A percentile compares a stretch with the other conserved stretches of the same genome.
Conservation (phyloP, 2,888 invertebrate species). For the Lasioglossum villosulum region DNA sequence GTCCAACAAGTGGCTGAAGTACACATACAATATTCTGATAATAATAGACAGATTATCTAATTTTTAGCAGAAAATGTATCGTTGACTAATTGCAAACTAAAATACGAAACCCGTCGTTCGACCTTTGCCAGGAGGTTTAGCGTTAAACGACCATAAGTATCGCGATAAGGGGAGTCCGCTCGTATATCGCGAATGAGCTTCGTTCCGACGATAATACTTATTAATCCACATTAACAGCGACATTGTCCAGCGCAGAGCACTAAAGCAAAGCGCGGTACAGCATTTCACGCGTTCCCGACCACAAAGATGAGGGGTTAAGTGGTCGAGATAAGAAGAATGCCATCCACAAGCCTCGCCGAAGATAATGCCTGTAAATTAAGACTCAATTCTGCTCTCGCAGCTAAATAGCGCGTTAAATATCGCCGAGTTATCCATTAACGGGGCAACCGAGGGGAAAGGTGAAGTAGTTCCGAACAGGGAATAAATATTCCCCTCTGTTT, state of each 20-base stretch:
- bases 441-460: conserved; percentile 3
- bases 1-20: too few relatives aligned
- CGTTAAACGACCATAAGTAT: conserved; percentile 38
- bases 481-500: conserved; percentile 21
- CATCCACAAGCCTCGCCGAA: conserved; percentile 25
- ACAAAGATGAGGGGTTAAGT: conserved; percentile 54
- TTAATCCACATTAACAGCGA: conserved; percentile 56
- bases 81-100: background rate
- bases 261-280: conserved; percentile 13
- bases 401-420: conserved; percentile 49
- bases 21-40: background rate
- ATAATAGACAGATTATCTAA: background rate
- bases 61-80: background rate
- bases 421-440: conserved; percentile 39
- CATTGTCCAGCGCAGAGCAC: conserved; percentile 30
- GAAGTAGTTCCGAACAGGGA: background rate
- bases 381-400: conserved; percentile 38
- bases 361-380: conserved; percentile 60
- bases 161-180: conserved; percentile 49
- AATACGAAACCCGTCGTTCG: background rate
- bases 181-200: conserved; percentile 51
- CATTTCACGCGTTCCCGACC: conserved; percentile 41
- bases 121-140: background rate
- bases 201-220: conserved; percentile 56
- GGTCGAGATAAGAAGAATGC: conserved; percentile 55